Percentiles rank a stretch among this genome's conserved stretches.
Evolutionary conservation across 2,113 vertebrate species (phyloP).

Genomic region (Brachypodius melanocephalos): DNA sequence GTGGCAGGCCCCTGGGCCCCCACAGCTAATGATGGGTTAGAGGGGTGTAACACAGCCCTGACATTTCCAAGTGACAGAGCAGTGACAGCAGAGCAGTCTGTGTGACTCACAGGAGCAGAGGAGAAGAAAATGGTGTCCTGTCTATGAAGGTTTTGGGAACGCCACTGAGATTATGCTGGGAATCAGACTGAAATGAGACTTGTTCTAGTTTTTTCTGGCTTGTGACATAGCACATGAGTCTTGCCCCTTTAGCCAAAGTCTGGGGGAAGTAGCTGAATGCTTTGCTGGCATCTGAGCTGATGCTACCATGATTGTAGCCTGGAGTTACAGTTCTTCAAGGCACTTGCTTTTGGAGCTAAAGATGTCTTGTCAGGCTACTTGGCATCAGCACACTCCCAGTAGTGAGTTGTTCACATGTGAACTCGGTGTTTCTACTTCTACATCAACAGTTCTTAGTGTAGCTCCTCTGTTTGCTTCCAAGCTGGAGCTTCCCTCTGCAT

Average conservation of each 20-base stretch:
- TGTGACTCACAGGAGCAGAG: neutral
- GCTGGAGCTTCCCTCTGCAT: neutral
- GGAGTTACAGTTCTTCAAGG: neutral
- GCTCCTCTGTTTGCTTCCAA: neutral
- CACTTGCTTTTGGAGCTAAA: neutral
- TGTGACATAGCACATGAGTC: neutral
- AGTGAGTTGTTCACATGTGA: neutral
- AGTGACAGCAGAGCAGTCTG: neutral
- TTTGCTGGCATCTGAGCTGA: neutral
- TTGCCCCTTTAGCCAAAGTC: neutral
- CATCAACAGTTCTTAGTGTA: neutral
- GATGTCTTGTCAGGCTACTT: neutral
- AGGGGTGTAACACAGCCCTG: neutral
- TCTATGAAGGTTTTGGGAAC: neutral
- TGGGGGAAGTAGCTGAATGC: neutral
- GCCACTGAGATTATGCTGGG: neutral
- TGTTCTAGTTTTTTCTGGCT: neutral
- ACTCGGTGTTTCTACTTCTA: neutral
- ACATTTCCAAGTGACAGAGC: neutral
- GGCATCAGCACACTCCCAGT: rapidly evolving
- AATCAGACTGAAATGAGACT: neutral
- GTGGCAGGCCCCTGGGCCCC: neutral
- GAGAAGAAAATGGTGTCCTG: neutral
- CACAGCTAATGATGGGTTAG: neutral
- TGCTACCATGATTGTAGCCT: neutral